These are phyloP conservation scores for Eleutherodactylus coqui DNA, from an alignment of 2,797 vertebrate species.

Conservation along the genomic window DNA sequence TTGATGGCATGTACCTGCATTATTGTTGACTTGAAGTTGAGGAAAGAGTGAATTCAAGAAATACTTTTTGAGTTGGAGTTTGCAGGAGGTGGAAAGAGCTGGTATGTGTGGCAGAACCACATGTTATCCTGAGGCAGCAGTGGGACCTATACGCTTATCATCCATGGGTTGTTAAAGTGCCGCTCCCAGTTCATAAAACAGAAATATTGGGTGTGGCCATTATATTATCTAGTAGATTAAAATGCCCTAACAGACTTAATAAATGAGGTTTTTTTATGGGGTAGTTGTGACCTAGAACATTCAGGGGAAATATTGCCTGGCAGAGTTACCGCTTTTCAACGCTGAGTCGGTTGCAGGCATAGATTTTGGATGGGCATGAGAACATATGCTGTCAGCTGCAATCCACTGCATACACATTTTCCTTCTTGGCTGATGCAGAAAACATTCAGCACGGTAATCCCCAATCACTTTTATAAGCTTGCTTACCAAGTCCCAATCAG, in stretches of 20 bases:
- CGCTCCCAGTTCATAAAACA: background rate
- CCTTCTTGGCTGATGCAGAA: slow-evolving; percentile 3
- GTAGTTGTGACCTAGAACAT: background rate
- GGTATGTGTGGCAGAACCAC: background rate
- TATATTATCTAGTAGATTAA: background rate
- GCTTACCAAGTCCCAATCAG: slow-evolving; percentile 44
- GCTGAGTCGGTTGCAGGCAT: background rate
- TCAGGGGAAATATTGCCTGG: background rate
- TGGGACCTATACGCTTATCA: background rate
- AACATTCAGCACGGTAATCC: slow-evolving; percentile 44
- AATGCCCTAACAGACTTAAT: background rate
- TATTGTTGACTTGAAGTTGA: too few species aligned
- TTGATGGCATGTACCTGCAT: background rate
- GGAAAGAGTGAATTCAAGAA: background rate
- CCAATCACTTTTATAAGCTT: slow-evolving; percentile 35
- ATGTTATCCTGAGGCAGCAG: background rate
- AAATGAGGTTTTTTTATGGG: background rate
- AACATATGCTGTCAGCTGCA: slow-evolving; percentile 2
- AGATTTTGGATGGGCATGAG: background rate
- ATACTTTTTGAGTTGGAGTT: too few species aligned
- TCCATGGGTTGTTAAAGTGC: background rate
- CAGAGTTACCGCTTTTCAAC: slow-evolving; percentile 6
- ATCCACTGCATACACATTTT: slow-evolving; percentile 19
- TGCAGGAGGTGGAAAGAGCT: background rate
- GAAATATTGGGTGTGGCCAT: background rate